These are phyloP conservation scores for Lagopus leucura DNA, from an alignment of 2,113 vertebrate genomes.

Conservation along the genomic window DNA sequence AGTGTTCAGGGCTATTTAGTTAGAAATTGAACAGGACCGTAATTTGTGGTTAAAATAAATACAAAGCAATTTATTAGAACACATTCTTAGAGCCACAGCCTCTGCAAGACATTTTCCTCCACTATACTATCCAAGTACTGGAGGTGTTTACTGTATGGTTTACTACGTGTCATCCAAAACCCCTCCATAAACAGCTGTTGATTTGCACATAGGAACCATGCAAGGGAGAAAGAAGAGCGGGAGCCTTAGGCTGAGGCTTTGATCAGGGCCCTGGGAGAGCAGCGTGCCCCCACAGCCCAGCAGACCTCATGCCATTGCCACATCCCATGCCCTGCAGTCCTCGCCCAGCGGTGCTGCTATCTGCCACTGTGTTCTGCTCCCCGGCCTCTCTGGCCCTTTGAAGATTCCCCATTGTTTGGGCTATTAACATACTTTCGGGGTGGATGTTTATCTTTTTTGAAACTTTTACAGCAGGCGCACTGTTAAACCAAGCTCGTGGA, in stretches of 20 bases:
- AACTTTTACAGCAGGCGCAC: slow-evolving; percentile 65
- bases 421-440: slow-evolving; percentile 74
- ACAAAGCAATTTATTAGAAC: neutral
- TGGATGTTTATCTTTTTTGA: slow-evolving; percentile 77
- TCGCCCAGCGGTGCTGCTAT: neutral
- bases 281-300: neutral
- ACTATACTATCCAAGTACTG: neutral
- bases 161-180: neutral
- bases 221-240: neutral
- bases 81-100: neutral
- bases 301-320: neutral
- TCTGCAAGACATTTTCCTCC: neutral
- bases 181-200: neutral
- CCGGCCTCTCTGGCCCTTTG: slow-evolving; percentile 61
- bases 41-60: slow-evolving; percentile 24
- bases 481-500: slow-evolving; percentile 37
- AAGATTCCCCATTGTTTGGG: slow-evolving; percentile 73
- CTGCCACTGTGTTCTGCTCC: slow-evolving; percentile 20
- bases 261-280: fast-evolving
- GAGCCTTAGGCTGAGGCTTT: neutral
- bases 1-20: neutral
- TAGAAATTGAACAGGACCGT: neutral
- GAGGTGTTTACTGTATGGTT: neutral
- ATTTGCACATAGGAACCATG: neutral
- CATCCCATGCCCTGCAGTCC: neutral